Evolutionary conservation across 2,888 invertebrate genomes (phyloP).

Genomic region (Drosophila subquinaria): DNA sequence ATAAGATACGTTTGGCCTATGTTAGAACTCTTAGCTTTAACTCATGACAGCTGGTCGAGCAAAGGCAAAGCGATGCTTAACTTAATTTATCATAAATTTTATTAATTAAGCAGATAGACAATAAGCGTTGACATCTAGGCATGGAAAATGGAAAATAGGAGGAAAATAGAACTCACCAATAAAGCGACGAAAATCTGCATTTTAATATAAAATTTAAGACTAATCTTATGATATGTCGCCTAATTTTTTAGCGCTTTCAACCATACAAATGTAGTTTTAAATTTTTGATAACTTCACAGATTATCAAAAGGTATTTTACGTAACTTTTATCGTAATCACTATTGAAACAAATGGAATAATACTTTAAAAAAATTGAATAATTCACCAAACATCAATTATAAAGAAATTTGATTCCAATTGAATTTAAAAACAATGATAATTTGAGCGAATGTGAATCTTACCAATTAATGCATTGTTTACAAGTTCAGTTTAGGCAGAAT

Average conservation of each 20-base stretch:
- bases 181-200: not conserved
- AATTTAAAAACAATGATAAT: too few relatives aligned
- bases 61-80: conserved; percentile 16
- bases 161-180: not conserved
- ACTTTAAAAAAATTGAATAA: too few relatives aligned
- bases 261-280: not conserved
- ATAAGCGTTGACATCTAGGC: conserved; percentile 12
- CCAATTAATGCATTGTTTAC: too few relatives aligned
- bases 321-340: too few relatives aligned
- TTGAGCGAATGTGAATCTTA: too few relatives aligned
- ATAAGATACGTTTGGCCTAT: not conserved
- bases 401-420: not conserved
- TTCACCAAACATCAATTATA: too few relatives aligned
- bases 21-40: not conserved
- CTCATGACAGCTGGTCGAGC: not conserved
- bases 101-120: conserved; percentile 34
- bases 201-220: not conserved
- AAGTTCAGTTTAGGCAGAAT: too few relatives aligned
- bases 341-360: too few relatives aligned
- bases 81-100: conserved; percentile 5
- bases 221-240: too few relatives aligned
- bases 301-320: too few relatives aligned
- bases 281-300: not conserved
- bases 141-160: not conserved
- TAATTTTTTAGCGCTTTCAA: not conserved